Evolutionary conservation across 2,113 vertebrate species (phyloP).

Genomic region (Cebidichthys violaceus): DNA sequence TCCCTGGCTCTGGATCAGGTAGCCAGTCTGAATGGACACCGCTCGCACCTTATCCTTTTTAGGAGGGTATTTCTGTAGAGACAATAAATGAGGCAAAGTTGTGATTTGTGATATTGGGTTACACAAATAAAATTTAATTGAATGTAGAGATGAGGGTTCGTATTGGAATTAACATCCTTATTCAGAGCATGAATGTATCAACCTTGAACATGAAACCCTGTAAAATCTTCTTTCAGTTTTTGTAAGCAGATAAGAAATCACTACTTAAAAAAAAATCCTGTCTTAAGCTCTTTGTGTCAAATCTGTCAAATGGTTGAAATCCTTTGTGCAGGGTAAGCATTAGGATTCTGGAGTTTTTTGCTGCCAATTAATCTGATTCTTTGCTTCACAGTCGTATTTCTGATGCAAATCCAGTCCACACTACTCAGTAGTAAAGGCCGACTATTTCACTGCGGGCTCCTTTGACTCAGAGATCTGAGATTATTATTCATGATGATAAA

Average conservation of each 20-base stretch:
- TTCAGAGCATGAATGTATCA: not conserved
- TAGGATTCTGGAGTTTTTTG: not conserved
- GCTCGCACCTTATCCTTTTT: constrained; percentile 94
- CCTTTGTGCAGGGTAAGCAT: not conserved
- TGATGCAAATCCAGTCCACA: constrained; percentile 8
- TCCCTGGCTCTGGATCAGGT: constrained; percentile 91
- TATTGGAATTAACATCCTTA: not conserved
- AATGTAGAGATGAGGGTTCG: not conserved
- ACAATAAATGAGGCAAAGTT: not conserved
- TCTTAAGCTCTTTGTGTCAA: not conserved
- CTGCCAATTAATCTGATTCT: constrained; percentile 30
- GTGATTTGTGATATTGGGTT: not conserved
- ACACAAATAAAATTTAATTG: not conserved
- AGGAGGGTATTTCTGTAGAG: constrained; percentile 91
- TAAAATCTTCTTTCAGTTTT: not conserved
- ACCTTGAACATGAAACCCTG: not conserved
- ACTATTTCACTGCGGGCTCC: constrained; percentile 16
- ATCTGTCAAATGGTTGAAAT: not conserved
- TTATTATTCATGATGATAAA: constrained; percentile 58
- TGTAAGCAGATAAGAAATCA: not conserved
- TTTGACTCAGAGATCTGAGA: constrained; percentile 39
- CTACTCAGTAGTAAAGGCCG: constrained; percentile 18
- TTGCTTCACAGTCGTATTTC: constrained; percentile 22
- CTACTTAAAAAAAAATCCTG: not conserved
- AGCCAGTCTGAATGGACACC: constrained; percentile 95